phyloP scores from a whole-genome alignment of 2,888 invertebrate species.

The Tetheella fluctuosa region DNA sequence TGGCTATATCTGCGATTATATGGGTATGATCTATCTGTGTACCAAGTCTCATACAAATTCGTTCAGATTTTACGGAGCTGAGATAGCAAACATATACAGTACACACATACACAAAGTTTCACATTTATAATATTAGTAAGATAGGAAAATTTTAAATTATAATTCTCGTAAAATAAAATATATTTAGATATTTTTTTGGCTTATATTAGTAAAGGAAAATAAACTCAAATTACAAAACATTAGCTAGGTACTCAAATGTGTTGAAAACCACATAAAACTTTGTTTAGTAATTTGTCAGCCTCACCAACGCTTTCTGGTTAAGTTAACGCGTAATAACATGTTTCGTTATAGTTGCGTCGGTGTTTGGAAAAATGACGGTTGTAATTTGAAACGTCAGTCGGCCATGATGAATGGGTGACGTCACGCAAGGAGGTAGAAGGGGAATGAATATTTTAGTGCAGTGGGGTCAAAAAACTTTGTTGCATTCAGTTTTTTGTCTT shows the following conservation, averaged over 20 bases:
- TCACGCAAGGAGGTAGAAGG: constrained; percentile 31
- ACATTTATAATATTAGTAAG: too few species aligned
- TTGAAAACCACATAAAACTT: constrained; percentile 1
- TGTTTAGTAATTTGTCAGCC: constrained; percentile 7
- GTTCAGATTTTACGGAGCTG: too few species aligned
- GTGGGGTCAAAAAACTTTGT: constrained; percentile 37
- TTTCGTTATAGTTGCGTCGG: constrained; percentile 24
- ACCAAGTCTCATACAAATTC: too few species aligned
- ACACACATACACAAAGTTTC: too few species aligned
- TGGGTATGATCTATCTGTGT: too few species aligned
- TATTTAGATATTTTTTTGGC: too few species aligned
- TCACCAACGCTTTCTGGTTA: constrained; percentile 26
- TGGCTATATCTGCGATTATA: too few species aligned
- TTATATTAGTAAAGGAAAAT: background rate
- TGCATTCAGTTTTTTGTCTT: background rate
- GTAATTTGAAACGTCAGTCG: constrained; percentile 48
- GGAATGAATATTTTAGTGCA: constrained; percentile 47
- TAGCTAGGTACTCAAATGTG: background rate
- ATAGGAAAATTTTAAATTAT: too few species aligned
- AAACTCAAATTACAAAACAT: background rate
- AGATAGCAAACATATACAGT: too few species aligned
- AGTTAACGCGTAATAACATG: constrained; percentile 24
- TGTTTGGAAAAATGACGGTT: constrained; percentile 38
- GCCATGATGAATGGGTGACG: constrained; percentile 51
- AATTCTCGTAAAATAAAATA: too few species aligned